phyloP scores from a whole-genome alignment of 1,140 invertebrate genomes.

The Drosophila pallidifrons region DNA sequence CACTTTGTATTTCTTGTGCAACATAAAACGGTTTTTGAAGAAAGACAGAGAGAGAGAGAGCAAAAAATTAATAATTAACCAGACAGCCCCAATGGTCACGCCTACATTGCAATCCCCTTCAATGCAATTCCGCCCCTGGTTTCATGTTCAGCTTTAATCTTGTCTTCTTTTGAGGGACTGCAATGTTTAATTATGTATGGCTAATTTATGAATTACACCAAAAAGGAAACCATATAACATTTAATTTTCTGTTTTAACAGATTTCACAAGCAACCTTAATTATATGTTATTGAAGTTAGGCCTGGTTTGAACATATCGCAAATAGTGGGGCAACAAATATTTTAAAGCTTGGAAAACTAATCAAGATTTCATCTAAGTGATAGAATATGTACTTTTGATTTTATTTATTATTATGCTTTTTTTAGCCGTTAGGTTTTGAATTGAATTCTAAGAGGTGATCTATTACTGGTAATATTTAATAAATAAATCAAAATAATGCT shows the following conservation, averaged over 20 bases:
- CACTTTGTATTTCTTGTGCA: slow-evolving; percentile 47
- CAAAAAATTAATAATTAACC: slow-evolving; percentile 43
- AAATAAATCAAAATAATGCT: too few species aligned
- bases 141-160: background rate
- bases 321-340: background rate
- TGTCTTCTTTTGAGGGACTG: slow-evolving; percentile 15
- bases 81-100: slow-evolving; percentile 30
- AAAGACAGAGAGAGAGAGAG: background rate
- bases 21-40: slow-evolving; percentile 28
- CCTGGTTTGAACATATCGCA: background rate
- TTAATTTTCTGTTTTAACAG: slow-evolving; percentile 3
- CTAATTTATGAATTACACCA: slow-evolving; percentile 23
- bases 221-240: slow-evolving; percentile 17
- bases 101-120: slow-evolving; percentile 18
- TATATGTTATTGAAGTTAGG: background rate
- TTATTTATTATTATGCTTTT: too few species aligned
- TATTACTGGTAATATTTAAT: too few species aligned
- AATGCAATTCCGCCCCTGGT: background rate
- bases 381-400: too few species aligned
- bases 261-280: slow-evolving; percentile 14
- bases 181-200: slow-evolving; percentile 32
- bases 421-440: too few species aligned
- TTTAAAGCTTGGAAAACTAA: too few species aligned
- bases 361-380: too few species aligned
- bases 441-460: too few species aligned